Base-by-base conservation (phyloP, 2,113 vertebrate genomes). In the Onychostoma macrolepis region DNA sequence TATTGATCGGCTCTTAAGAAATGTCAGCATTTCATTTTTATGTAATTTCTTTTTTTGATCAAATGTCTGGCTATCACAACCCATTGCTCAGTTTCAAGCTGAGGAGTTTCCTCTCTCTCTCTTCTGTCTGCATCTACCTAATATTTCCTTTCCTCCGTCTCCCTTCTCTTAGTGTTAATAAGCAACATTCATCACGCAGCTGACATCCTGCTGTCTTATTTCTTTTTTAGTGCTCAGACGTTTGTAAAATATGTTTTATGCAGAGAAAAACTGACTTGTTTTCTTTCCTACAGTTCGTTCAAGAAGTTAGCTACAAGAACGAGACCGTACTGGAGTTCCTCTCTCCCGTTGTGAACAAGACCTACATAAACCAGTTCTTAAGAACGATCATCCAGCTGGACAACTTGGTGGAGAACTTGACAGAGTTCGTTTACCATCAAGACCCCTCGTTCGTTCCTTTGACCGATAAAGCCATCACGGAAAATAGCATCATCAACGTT, bases 301-400 rank as follows among this genome's bases (percentile, higher is more conserved):
- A 90, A 85, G 36, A 85, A 10, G 69, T 74, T 3, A 5, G 48
- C 5, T 86, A 7, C 48, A 93, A 90, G 87, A 97, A 96, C 7
- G 95, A 97, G 91, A 96, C 95, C 0, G 87, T 93, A 0, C 93
- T 99, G 0, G 87, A 96, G 88, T 99, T 99, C 93, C 58, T 88
- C 80, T 97, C 98, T 0, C 97, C 96, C 0, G n/a, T 90, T 0
- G 95, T 97, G 80, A 90, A 95, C 21, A 89, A 92, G 85, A 92
- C 94, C 3, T 89, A 91, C 0, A 94, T 96, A 89, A 94, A 90
- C 90, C 95, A 95, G 72, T 67, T 91, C 1, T 95, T 97, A 36
- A 94, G 91, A 0, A 96, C 90, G 0, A 9, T 95, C 67, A 84
- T 99, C 53, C 91, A 96, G 84, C 96, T 99, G 94, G 98, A 99